Percentiles rank a stretch among this genome's conserved stretches.
phyloP scores from a whole-genome alignment of 1,140 invertebrate species.

The Paralvinella palmiformis region DNA sequence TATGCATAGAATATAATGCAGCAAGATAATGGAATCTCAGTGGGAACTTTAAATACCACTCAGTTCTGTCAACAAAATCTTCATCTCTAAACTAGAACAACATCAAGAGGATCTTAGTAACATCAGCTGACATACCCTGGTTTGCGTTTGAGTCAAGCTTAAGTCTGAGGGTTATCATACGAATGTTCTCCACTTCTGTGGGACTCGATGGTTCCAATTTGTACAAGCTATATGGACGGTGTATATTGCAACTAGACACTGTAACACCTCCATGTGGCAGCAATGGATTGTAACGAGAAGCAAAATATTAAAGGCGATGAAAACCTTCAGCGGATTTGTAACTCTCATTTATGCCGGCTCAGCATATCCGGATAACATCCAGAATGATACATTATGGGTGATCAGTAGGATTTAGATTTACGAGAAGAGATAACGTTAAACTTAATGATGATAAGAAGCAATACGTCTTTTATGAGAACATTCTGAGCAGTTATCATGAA shows the following conservation, averaged over 20 bases:
- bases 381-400: neutral
- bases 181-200: neutral
- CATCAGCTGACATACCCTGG: slow-evolving; percentile 7
- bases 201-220: neutral
- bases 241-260: slow-evolving; percentile 5
- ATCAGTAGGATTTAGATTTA: too few relatives aligned
- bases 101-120: too few relatives aligned
- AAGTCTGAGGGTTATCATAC: slow-evolving; percentile 7
- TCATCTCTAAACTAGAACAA: neutral
- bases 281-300: neutral
- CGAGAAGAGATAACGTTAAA: too few relatives aligned
- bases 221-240: slow-evolving; percentile 1
- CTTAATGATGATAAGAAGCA: too few relatives aligned
- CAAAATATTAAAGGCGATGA: neutral
- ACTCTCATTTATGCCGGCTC: neutral
- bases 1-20: neutral
- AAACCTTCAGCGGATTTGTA: neutral
- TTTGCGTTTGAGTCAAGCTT: slow-evolving; percentile 8
- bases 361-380: neutral
- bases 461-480: too few relatives aligned
- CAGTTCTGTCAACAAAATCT: neutral
- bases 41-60: neutral
- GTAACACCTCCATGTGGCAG: neutral
- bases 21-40: neutral
- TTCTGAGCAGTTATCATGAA: too few relatives aligned